Conservation (phyloP, 30 jellyfish, hydroid and myxozoan species). For the Clytia hemisphaerica region DNA sequence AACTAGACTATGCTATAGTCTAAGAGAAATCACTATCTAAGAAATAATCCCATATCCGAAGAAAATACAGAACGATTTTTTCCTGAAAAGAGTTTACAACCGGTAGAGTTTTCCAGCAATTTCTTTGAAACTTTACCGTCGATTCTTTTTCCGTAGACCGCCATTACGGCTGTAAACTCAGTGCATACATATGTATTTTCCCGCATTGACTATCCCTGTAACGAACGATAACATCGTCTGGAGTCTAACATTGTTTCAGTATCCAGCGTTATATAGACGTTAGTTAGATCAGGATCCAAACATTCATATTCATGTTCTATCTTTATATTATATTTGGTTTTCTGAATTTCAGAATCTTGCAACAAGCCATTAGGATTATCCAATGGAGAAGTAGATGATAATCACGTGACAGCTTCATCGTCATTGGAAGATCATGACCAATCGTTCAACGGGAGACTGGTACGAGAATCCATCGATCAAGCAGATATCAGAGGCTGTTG, state of each 20-base stretch:
- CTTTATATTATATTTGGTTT: neutral
- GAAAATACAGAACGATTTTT: too few relatives aligned
- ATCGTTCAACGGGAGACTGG: conserved; percentile 84
- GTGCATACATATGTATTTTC: too few relatives aligned
- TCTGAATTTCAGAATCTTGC: conserved; percentile 58
- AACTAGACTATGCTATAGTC: too few relatives aligned
- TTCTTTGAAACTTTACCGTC: too few relatives aligned
- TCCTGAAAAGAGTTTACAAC: too few relatives aligned
- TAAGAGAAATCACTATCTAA: too few relatives aligned
- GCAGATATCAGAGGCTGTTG: conserved; percentile 91
- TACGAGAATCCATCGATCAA: conserved; percentile 88
- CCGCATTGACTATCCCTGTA: too few relatives aligned
- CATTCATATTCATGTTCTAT: too few relatives aligned
- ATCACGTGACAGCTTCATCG: conserved; percentile 79
- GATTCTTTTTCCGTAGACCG: too few relatives aligned
- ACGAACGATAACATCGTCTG: neutral
- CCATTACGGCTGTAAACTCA: too few relatives aligned
- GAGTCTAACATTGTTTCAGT: neutral
- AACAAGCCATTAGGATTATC: conserved; percentile 90
- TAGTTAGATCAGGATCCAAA: neutral
- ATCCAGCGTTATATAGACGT: neutral
- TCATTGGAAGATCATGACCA: conserved; percentile 50
- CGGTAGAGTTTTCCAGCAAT: too few relatives aligned
- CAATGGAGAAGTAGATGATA: conserved; percentile 97
- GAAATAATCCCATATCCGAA: too few relatives aligned